These are phyloP conservation scores for Drosophila takahashii DNA, from an alignment of 1,140 invertebrate genomes.

Conservation along the genomic window DNA sequence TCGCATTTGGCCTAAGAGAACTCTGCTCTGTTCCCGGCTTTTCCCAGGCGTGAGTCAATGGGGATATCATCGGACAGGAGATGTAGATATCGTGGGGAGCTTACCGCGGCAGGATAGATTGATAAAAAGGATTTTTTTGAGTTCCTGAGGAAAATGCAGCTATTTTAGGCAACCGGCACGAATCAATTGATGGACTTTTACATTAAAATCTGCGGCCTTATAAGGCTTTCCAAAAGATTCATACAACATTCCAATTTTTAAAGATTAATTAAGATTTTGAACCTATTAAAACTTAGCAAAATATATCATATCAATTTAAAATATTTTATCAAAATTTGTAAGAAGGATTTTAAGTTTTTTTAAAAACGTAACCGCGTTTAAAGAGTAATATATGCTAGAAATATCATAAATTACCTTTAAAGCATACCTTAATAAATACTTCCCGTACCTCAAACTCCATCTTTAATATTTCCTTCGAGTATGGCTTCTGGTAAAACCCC, in stretches of 20 bases:
- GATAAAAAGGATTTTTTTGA: not conserved
- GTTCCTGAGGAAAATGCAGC: not conserved
- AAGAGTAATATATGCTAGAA: too few relatives aligned
- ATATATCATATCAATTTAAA: too few relatives aligned
- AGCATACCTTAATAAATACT: not conserved
- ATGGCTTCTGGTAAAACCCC: conserved; percentile 1
- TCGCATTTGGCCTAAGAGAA: conserved; percentile 27
- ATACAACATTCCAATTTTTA: too few relatives aligned
- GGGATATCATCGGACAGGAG: conserved; percentile 8
- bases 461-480: not conserved
- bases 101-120: not conserved
- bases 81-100: not conserved
- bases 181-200: not conserved
- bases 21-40: not conserved
- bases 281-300: too few relatives aligned
- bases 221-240: too few relatives aligned
- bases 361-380: too few relatives aligned
- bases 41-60: not conserved
- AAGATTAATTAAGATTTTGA: too few relatives aligned
- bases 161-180: not conserved
- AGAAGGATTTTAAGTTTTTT: too few relatives aligned
- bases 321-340: too few relatives aligned
- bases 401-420: too few relatives aligned
- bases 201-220: too few relatives aligned
- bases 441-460: not conserved